Evolutionary conservation across 2,888 invertebrate species (phyloP), one percentile per base, ranked within the genome.

Genomic region (Pomacea canaliculata): DNA sequence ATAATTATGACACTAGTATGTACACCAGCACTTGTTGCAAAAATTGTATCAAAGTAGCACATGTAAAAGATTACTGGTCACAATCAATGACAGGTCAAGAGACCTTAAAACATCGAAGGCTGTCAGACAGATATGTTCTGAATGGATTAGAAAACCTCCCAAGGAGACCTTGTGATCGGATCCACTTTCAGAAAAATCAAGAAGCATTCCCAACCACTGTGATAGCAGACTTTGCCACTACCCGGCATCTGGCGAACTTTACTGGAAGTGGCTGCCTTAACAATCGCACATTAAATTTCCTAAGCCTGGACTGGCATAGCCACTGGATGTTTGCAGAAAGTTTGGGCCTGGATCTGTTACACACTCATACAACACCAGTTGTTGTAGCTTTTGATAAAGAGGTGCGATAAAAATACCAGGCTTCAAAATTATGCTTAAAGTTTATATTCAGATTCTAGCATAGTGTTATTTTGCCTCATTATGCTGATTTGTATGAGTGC

Each of bases 321-420:
- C 94, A 95, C 87, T 93, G 93, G 83, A 93, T 94, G 85, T 95
- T 96, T 87, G 94, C 95, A 0, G 94, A 95, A 87, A 93, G 93
- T 48, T 92, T 96, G 9, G 96, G 95, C 4, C 92, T 96, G 46
- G 94, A 95, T 37, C 65, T 80, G 93, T 51, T 73, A 12, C 70
- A 69, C 56, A 59, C 79, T 46, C 67, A 72, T 19, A 69, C 68
- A 12, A 66, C 71, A 68, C 83, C 86, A 59, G 81, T 84, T 71
- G 93, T 93, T 68, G 93, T 95, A 74, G 94, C 96, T 85, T 91
- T 96, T 81, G 94, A 95, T 71, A 80, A 78, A 76, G 73, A 76
- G 72, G 82, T 82, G 62, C 62, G 80, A 69, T 68, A 23, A 48
- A 66, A 37, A 37, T 37, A 37, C 5, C 5, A 37, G 37, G 37